These are phyloP conservation scores for Lycocerus yunnanus DNA, from an alignment of 2,888 invertebrate genomes.

Conservation along the genomic window DNA sequence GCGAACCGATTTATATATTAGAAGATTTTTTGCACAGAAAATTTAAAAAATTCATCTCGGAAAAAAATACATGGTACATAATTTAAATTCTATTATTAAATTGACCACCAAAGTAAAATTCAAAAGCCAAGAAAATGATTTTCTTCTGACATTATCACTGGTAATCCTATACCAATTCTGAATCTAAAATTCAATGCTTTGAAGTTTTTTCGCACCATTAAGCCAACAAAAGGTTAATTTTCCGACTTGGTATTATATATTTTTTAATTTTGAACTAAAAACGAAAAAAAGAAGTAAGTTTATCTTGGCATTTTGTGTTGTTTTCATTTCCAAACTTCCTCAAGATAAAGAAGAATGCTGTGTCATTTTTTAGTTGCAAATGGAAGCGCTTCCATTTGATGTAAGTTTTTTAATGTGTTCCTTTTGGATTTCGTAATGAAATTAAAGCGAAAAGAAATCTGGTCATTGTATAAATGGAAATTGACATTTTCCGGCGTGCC, in stretches of 20 bases:
- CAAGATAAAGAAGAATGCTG: not conserved
- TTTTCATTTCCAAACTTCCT: not conserved
- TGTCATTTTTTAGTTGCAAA: not conserved
- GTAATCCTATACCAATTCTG: not conserved
- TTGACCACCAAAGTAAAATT: no score
- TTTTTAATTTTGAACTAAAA: not conserved
- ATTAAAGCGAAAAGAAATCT: conserved; percentile 11
- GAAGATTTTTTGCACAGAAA: no score
- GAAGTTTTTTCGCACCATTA: not conserved
- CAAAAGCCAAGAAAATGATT: not conserved
- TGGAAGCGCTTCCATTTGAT: not conserved
- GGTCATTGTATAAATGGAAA: conserved; percentile 10
- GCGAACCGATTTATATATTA: no score
- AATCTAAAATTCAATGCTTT: not conserved
- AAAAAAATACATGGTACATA: no score
- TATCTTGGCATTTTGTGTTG: not conserved
- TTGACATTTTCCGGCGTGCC: conserved; percentile 29
- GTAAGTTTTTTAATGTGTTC: not conserved
- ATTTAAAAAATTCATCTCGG: no score
- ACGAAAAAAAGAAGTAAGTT: not conserved
- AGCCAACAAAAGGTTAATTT: not conserved
- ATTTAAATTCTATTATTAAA: no score
- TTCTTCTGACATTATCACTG: not conserved
- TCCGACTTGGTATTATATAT: not conserved
- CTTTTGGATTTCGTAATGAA: not conserved